A percentile compares a stretch with the other conserved stretches of the same genome.
Conservation (phyloP, 2,113 vertebrate species). For the Myotis yumanensis region DNA sequence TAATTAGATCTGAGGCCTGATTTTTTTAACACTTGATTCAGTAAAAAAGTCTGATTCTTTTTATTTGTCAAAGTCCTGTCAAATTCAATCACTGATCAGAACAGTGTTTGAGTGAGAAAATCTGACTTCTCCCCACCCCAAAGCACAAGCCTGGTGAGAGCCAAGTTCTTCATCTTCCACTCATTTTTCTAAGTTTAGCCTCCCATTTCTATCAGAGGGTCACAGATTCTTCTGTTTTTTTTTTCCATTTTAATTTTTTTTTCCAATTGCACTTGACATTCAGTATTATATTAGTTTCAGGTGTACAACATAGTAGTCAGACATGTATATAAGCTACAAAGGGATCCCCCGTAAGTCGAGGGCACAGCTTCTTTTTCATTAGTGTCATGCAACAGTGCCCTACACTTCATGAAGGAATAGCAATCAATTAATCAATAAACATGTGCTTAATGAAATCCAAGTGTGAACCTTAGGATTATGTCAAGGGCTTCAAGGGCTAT, state of each 20-base stretch:
- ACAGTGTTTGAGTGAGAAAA: neutral
- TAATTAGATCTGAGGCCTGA: slow-evolving; percentile 82
- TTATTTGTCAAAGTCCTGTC: slow-evolving; percentile 22
- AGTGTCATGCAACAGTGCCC: neutral
- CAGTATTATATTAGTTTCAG: neutral
- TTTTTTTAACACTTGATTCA: slow-evolving; percentile 56
- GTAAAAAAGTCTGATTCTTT: slow-evolving; percentile 41
- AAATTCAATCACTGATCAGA: slow-evolving; percentile 5
- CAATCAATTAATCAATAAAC: slow-evolving; percentile 13
- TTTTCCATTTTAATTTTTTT: neutral
- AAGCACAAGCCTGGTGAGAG: neutral
- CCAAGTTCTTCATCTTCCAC: neutral
- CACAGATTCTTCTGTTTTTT: neutral
- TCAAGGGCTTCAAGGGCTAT: neutral
- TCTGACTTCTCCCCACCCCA: neutral
- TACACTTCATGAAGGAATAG: neutral
- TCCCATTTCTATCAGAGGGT: neutral
- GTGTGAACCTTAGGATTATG: neutral
- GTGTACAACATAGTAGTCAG: neutral
- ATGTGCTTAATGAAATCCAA: neutral
- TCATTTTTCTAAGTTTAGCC: neutral
- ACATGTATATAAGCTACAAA: neutral
- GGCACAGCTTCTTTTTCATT: neutral
- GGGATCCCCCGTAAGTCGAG: neutral
- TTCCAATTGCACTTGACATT: neutral